Percentiles rank a stretch among this genome's conserved stretches.
phyloP scores from a whole-genome alignment of 2,113 vertebrate species.

The Peucedramus taeniatus region DNA sequence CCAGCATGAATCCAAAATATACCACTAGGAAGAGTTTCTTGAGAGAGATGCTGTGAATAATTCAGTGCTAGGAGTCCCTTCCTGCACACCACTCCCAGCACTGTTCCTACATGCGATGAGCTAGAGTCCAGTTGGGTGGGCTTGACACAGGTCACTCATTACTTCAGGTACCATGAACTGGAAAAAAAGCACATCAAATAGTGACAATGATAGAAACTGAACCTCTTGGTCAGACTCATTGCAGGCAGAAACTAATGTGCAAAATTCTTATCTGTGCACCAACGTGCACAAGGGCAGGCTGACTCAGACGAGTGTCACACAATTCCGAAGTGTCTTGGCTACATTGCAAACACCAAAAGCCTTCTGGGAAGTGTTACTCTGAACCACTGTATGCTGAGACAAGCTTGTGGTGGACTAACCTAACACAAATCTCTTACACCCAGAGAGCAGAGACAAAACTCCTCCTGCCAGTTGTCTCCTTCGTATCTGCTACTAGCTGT shows the following conservation, averaged over 20 bases:
- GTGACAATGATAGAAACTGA: neutral
- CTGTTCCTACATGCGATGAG: neutral
- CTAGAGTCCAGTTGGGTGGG: neutral
- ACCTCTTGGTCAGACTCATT: neutral
- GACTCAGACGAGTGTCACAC: neutral
- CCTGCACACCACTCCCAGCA: neutral
- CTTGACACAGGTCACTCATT: neutral
- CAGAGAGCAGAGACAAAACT: neutral
- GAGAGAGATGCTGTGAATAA: neutral
- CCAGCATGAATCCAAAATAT: neutral
- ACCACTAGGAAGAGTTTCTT: neutral
- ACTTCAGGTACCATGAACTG: neutral
- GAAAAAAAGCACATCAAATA: neutral
- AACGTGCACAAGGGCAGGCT: neutral
- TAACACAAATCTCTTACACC: neutral
- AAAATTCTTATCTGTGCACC: neutral
- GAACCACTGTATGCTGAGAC: neutral
- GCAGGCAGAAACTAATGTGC: neutral
- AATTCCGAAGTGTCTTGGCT: neutral
- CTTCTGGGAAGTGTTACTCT: neutral
- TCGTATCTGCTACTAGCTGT: neutral
- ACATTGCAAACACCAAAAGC: fast-evolving
- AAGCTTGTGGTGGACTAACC: neutral
- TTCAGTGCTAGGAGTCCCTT: neutral
- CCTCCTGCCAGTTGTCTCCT: neutral